Base-by-base conservation (phyloP, 1,140 invertebrate genomes). In the Choristoneura fumiferana region DNA sequence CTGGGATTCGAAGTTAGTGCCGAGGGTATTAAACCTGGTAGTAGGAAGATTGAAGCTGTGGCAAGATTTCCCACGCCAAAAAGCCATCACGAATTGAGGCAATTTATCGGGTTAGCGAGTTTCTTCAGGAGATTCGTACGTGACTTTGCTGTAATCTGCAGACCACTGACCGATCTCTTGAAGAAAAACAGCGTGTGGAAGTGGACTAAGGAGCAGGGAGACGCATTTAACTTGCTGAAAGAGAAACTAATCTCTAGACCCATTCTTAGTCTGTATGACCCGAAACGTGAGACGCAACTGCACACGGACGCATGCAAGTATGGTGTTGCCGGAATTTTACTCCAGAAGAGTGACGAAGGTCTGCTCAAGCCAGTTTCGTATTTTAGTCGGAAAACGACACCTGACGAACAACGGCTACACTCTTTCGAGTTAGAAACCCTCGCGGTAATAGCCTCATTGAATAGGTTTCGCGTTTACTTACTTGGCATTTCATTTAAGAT, bases 71-170 rank as follows among this genome's bases (percentile, higher is more conserved):
- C 63, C 1, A 39, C 13, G 18, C 76, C 78, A 3, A 57, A n/a
- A 22, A 69, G 75, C 39, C 64, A 69, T 8, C 72, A 81, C 37
- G 70, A 76, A 6, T 54, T 86, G 5, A 63, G 76, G 18, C 67
- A 80, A 52, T 85, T 84, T 58, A 10, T 86, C 1, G 79, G 84
- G 0, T 36, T 78, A 6, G 63, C 76, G 1, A 65, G 68, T 13
- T 89, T 75, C 62, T 87, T 29, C 6, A 29, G 22, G 6, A 2
- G 22, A 2, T 29, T 29, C 22, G 22, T 29, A 29, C 2, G 6
- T 3, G 22, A 6, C 6, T 29, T 29, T 29, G 22, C 22, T 3
- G 6, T 29, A 3, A 29, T 29, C 2, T 2, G 2, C 22, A 3
- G 22, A 3, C 22, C 22, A 29, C 22, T 29, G 2, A 29, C 22